Conservation (phyloP, 2,113 vertebrate species). For the Melanocharis versteri region DNA sequence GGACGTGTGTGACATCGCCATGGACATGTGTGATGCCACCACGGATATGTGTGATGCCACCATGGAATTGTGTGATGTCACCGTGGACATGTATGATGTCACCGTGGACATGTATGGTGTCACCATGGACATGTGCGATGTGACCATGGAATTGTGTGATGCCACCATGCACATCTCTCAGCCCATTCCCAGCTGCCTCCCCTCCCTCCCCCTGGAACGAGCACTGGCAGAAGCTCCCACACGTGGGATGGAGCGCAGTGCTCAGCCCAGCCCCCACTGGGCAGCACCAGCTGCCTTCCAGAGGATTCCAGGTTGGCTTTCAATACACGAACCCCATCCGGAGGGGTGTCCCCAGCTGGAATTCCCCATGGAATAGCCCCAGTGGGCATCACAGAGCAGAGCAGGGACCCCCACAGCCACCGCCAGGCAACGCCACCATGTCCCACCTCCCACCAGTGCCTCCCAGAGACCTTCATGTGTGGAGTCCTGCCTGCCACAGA, state of each 20-base stretch:
- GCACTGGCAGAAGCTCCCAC: not conserved
- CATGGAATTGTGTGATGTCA: rapidly evolving
- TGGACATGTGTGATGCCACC: not conserved
- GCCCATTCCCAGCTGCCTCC: not conserved
- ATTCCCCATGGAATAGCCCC: not conserved
- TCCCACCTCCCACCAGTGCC: not conserved
- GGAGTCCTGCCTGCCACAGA: not conserved
- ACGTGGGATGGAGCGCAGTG: rapidly evolving
- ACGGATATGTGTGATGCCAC: rapidly evolving
- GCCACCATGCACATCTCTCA: not conserved
- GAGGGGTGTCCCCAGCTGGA: not conserved
- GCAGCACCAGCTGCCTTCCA: not conserved
- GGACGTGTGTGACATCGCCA: not conserved
- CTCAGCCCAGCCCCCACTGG: not conserved
- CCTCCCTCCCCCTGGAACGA: not conserved
- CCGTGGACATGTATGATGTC: not conserved
- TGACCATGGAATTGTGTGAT: not conserved
- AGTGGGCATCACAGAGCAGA: rapidly evolving
- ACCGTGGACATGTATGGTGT: rapidly evolving
- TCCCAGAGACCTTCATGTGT: not conserved
- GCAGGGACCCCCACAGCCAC: not conserved
- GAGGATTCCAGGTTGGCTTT: not conserved
- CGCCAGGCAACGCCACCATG: rapidly evolving
- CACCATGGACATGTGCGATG: rapidly evolving
- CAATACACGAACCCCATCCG: not conserved